These are phyloP conservation scores for Trinorchestia longiramus DNA, from an alignment of 1,140 invertebrate species.

Conservation along the genomic window DNA sequence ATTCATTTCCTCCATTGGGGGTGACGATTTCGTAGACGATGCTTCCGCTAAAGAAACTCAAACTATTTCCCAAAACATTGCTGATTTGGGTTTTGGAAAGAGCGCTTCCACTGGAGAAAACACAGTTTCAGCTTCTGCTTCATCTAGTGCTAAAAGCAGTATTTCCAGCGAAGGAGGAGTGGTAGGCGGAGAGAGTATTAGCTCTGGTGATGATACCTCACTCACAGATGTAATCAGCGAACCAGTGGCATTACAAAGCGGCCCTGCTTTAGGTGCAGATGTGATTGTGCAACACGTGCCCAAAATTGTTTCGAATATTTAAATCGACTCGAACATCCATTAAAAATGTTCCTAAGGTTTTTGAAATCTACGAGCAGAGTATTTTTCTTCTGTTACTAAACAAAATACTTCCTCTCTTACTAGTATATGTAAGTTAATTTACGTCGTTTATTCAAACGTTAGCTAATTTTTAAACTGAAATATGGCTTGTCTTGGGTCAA, in stretches of 20 bases:
- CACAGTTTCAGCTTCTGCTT: background rate
- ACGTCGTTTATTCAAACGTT: background rate
- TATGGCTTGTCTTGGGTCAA: background rate
- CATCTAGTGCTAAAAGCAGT: background rate
- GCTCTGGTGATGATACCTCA: background rate
- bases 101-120: background rate
- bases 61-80: background rate
- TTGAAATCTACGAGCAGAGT: background rate
- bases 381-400: background rate
- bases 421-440: background rate
- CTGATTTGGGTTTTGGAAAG: background rate
- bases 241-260: background rate
- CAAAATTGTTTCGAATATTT: background rate
- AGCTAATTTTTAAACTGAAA: background rate
- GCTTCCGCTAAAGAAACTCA: background rate
- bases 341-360: background rate
- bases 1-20: slow-evolving; percentile 14
- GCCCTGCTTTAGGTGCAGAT: slow-evolving; percentile 25
- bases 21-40: background rate
- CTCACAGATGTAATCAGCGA: background rate
- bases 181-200: background rate
- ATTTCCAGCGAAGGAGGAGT: background rate
- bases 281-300: background rate
- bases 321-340: background rate
- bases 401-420: background rate